Base-by-base conservation (phyloP, 2,113 vertebrate species). In the Hippocampus barbouri region DNA sequence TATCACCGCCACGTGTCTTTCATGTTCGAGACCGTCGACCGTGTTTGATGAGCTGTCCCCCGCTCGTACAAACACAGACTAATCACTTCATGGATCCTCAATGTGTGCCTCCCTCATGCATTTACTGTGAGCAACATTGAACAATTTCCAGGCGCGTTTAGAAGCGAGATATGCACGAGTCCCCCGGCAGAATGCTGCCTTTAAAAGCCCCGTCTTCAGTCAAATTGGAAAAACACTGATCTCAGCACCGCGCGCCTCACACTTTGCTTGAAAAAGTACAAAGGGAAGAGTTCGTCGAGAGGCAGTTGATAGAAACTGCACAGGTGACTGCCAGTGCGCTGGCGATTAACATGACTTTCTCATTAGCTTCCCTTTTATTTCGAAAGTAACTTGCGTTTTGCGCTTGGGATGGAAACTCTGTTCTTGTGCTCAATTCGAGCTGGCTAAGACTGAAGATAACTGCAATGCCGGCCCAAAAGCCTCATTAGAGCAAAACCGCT, bases 1-100 rank as follows among this genome's bases (percentile, higher is more conserved):
- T 71, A 88, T 87, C 82, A 83, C 79, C 5, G 23, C 61, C 25
- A 60, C 34, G 12, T 57, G 71, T 76, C 83, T 90, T 85, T 89
- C 34, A 83, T 84, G 78, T 74, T 49, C 45, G 74, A 71, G 59
- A 83, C 66, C 68, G 60, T 82, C 34, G 76, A 81, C 16, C 16
- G 23, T 38, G 47, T 67, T 61, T 12, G 54, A 71, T 27, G 25
- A 62, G 69, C 79, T 67, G 74, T 68, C 34, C 30, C 64, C 63
- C 72, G 34, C 73, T 76, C 64, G 74, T 75, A 76, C 75, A 34
- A 43, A 72, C 77, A 77, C 41, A 49, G 71, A 87, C 65, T 85
- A 83, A 89, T 89, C 75, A 69, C 74, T 66, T 47, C 40, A 79
- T 76, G 74, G 43, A 40, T 68, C 77, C 69, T 66, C 70, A 72